Evolutionary conservation across 2,888 invertebrate genomes (phyloP).

Genomic region (Epinotia nisella): DNA sequence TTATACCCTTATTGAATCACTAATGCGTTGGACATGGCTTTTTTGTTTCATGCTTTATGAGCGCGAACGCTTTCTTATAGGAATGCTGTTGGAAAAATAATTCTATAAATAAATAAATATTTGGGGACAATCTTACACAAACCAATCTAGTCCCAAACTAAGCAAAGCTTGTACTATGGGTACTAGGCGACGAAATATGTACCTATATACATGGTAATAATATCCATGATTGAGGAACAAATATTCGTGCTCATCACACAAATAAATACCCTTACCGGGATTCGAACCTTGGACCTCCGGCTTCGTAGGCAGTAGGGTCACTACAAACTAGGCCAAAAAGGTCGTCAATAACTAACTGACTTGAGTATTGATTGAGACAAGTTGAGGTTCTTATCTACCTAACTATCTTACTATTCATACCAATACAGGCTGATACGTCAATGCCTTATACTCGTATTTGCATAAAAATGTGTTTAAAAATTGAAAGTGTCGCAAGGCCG

Average conservation of each 20-base stretch:
- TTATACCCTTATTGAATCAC: constrained; percentile 61
- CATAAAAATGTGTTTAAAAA: constrained; percentile 5
- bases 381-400: neutral
- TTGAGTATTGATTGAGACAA: neutral
- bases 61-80: constrained; percentile 19
- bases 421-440: neutral
- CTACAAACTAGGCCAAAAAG: no score
- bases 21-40: constrained; percentile 38
- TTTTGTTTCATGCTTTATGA: constrained; percentile 38
- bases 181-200: no score
- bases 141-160: no score
- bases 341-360: neutral
- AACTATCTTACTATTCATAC: neutral
- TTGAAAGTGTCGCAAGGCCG: constrained; percentile 6
- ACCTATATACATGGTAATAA: no score
- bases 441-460: neutral
- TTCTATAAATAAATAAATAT: neutral
- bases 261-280: no score
- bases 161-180: no score
- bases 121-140: no score
- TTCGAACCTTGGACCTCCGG: no score
- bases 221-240: no score
- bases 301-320: no score
- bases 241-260: no score
- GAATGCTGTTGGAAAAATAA: constrained; percentile 11